Percentiles rank a stretch among this genome's conserved stretches.
Evolutionary conservation across 2,888 invertebrate genomes (phyloP).

Genomic region (Apoderus coryli): DNA sequence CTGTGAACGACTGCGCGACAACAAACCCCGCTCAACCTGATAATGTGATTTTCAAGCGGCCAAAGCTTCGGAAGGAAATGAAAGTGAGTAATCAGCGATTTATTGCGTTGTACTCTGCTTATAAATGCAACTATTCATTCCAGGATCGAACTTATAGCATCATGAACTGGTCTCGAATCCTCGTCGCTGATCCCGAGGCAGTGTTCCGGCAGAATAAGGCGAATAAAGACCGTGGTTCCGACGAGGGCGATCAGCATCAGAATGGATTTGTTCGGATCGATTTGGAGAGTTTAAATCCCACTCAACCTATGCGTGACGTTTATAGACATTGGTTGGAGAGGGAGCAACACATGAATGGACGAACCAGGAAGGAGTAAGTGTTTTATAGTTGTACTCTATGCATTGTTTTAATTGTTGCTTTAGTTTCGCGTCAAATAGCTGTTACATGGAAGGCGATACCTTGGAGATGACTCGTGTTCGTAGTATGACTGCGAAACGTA

Average conservation of each 20-base stretch:
- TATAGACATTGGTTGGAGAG: conserved; percentile 45
- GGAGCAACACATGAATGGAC: no score
- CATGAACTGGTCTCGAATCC: conserved; percentile 52
- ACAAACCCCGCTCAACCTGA: conserved; percentile 33
- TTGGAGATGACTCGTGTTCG: no score
- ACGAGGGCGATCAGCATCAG: conserved; percentile 31
- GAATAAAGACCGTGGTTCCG: conserved; percentile 25
- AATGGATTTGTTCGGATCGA: conserved; percentile 32
- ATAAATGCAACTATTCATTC: conserved; percentile 35
- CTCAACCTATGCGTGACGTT: conserved; percentile 57
- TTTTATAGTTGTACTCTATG: no score
- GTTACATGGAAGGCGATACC: no score
- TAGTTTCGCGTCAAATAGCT: no score
- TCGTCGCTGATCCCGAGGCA: conserved; percentile 48
- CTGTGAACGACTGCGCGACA: conserved; percentile 9
- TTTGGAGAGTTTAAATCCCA: conserved; percentile 43
- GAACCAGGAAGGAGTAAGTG: no score
- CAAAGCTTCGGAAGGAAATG: conserved; percentile 31
- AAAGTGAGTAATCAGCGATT: no score
- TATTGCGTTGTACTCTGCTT: no score
- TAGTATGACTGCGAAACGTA: no score
- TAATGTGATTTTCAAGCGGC: conserved; percentile 41
- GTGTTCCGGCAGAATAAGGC: conserved; percentile 38
- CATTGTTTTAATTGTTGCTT: no score
- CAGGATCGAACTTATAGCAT: conserved; percentile 31